Evolutionary conservation across 2,888 invertebrate genomes (phyloP).

Genomic region (Trilocha varians): DNA sequence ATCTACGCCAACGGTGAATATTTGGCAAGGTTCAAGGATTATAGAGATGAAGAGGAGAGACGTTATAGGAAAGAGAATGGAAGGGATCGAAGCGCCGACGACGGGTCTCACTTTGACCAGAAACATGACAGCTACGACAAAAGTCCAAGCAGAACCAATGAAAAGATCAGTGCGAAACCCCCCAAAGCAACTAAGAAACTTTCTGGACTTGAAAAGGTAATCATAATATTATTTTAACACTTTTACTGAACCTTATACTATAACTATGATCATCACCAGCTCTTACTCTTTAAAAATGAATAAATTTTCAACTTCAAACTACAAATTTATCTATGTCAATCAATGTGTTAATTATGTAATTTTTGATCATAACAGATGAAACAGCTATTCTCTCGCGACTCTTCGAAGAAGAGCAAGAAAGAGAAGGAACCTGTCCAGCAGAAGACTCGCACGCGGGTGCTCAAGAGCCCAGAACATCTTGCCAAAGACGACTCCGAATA

Average conservation of each 20-base stretch:
- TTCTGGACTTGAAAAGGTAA: constrained; percentile 82
- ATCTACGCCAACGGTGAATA: constrained; percentile 62
- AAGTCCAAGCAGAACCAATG: constrained; percentile 61
- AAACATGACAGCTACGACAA: constrained; percentile 75
- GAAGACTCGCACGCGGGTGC: constrained; percentile 67
- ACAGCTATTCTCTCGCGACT: constrained; percentile 81
- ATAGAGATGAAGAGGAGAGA: constrained; percentile 31
- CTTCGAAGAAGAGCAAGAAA: constrained; percentile 79
- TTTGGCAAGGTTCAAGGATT: constrained; percentile 45
- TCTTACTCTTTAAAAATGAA: too few relatives aligned
- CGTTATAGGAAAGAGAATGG: constrained; percentile 50
- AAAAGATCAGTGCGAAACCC: constrained; percentile 69
- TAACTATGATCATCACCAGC: too few relatives aligned
- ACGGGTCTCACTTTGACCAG: constrained; percentile 78
- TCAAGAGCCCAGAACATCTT: constrained; percentile 73
- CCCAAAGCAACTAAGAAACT: constrained; percentile 79
- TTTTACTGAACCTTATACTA: background rate
- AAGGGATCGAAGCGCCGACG: constrained; percentile 75
- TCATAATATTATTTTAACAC: constrained; percentile 4
- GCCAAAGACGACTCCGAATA: constrained; percentile 60
- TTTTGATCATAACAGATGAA: constrained; percentile 68
- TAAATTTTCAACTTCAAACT: too few relatives aligned
- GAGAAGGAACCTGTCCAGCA: constrained; percentile 72
- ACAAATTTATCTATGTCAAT: too few relatives aligned
- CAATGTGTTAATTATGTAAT: background rate